Evolutionary conservation across 2,113 vertebrate species (phyloP), one percentile per base, ranked within the genome.

Genomic region (Fregetta grallaria): DNA sequence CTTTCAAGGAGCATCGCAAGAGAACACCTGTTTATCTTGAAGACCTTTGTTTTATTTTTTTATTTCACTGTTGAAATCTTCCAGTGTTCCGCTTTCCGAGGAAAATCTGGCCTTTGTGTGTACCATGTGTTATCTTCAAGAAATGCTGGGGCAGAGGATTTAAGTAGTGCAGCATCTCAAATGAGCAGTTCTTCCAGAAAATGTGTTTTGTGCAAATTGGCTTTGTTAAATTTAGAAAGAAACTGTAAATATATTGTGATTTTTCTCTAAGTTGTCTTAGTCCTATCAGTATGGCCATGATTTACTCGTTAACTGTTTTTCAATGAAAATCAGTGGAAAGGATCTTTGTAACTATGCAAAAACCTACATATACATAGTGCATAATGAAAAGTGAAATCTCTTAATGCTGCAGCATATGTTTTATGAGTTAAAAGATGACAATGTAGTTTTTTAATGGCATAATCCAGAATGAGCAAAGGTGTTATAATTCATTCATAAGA

Each of bases 1-100:
- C 88, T 97, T 94, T 97, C 88, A 92, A 94, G 47, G 62, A 87
- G 27, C 67, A 94, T 94, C 56, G 9, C 70, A 88, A 92, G 61
- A 79, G 82, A 96, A 70, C 70, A 75, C 84, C 77, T 53, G 52
- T 95, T 96, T 92, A 63, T 94, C 79, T 94, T 90, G 77, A 88
- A 92, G 74, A 82, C 52, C 66, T 96, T 75, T 80, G 38, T 81
- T 96, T 95, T 61, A 13, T 80, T 21, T 47, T 82, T 45, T 63
- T 61, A 38, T 38, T 71, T 72, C 55, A 38, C 13, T 70, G 45
- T 86, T 96, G 45, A 95, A 95, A 94, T 92, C 89, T 45, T 68
- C 49, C 29, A 59, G 25, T 76, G n/a, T 89, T 97, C 58, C 81
- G 25, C n/a, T 95, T 96, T 97, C 84, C 5, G 22, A 70, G 45